These are phyloP conservation scores for Oreocharis arfaki DNA, from an alignment of 2,113 vertebrate genomes.

Conservation along the genomic window DNA sequence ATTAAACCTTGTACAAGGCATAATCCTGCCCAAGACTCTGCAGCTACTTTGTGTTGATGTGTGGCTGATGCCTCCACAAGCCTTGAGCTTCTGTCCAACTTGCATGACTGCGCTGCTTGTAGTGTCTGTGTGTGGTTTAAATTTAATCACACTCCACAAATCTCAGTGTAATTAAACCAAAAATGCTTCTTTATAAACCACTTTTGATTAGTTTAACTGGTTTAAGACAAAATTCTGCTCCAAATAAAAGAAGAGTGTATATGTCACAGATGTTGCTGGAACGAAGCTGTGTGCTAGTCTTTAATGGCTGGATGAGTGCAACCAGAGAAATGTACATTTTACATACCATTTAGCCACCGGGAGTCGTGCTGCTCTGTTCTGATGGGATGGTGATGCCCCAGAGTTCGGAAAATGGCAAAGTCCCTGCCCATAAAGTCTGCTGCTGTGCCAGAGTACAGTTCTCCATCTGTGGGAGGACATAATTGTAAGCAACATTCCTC, in stretches of 20 bases:
- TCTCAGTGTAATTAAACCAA: constrained; percentile 18
- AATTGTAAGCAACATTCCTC: constrained; percentile 11
- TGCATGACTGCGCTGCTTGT: not conserved
- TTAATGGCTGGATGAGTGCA: not conserved
- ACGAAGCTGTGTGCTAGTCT: not conserved
- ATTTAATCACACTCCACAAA: constrained; percentile 36
- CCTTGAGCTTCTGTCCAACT: not conserved
- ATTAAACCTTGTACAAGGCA: not conserved
- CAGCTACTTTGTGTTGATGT: not conserved
- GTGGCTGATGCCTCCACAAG: not conserved
- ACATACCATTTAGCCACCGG: constrained; percentile 95
- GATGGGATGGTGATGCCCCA: constrained; percentile 95
- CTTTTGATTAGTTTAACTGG: not conserved
- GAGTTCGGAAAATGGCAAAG: constrained; percentile 96
- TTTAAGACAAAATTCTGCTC: constrained; percentile 15
- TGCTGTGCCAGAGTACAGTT: constrained; percentile 94
- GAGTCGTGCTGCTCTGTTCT: constrained; percentile 98
- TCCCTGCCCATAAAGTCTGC: constrained; percentile 99
- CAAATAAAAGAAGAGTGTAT: not conserved
- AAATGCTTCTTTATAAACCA: constrained; percentile 23
- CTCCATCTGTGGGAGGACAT: constrained; percentile 81
- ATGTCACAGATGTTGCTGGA: constrained; percentile 15
- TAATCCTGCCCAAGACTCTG: not conserved
- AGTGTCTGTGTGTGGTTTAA: not conserved
- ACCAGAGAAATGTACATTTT: not conserved